A percentile compares a stretch with the other conserved stretches of the same genome.
These are phyloP conservation scores for Malurus cyaneus DNA, from an alignment of 2,113 vertebrate genomes.

Conservation along the genomic window DNA sequence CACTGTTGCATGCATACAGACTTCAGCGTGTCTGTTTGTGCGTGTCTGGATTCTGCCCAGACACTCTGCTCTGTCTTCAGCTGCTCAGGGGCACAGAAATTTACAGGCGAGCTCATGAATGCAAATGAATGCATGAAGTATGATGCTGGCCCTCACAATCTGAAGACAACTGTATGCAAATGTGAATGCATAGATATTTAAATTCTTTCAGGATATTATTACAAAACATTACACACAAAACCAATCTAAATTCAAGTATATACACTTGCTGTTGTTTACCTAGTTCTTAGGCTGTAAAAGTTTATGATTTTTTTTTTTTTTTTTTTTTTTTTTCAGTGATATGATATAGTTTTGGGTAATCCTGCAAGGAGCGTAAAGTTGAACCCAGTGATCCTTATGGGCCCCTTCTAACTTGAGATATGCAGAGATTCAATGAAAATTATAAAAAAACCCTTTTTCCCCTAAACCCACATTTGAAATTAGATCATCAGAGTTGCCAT, in stretches of 20 bases:
- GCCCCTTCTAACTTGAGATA: background rate
- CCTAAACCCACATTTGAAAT: background rate
- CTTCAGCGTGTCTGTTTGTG: background rate
- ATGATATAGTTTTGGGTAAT: background rate
- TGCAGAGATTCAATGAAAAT: background rate
- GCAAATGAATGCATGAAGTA: background rate
- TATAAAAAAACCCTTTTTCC: background rate
- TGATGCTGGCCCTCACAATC: background rate
- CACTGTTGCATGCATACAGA: accelerated
- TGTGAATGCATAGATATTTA: accelerated
- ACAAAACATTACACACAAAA: background rate
- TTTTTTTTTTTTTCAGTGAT: background rate
- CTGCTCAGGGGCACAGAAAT: background rate
- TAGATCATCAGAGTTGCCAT: background rate
- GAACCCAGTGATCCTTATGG: background rate
- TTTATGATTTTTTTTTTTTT: background rate
- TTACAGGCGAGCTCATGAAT: background rate
- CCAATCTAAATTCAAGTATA: background rate
- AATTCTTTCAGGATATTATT: background rate
- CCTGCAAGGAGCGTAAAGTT: background rate
- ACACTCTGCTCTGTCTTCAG: background rate
- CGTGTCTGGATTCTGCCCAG: background rate
- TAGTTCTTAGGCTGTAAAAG: background rate
- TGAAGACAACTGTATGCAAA: background rate
- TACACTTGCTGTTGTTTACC: background rate